phyloP scores from a whole-genome alignment of 2,797 vertebrate species.

The Otolemur crassicaudatus region DNA sequence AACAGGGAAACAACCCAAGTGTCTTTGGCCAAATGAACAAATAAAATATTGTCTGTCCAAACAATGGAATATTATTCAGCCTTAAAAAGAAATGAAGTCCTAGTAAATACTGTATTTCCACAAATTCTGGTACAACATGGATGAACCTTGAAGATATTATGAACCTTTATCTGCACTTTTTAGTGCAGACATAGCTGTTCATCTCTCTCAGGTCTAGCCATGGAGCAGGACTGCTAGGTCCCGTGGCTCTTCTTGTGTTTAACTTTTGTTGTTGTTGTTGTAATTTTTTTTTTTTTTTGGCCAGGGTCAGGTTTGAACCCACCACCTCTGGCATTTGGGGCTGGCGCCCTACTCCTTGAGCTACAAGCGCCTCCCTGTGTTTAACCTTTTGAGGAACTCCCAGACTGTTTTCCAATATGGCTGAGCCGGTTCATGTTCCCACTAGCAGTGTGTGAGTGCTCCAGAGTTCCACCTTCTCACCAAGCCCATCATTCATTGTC shows the following conservation, averaged over 20 bases:
- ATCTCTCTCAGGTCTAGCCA: fast-evolving
- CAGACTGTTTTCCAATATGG: neutral
- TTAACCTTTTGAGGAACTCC: neutral
- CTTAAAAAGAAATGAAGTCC: fast-evolving
- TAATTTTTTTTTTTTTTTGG: too few species aligned
- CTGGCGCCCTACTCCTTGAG: too few species aligned
- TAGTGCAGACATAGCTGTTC: fast-evolving
- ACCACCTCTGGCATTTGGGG: too few species aligned
- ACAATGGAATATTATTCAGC: fast-evolving
- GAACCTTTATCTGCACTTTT: fast-evolving
- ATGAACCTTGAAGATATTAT: neutral
- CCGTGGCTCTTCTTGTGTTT: fast-evolving
- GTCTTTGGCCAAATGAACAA: fast-evolving
- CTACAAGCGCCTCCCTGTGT: too few species aligned
- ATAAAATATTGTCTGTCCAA: fast-evolving
- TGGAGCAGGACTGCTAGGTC: fast-evolving
- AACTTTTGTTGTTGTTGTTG: too few species aligned
- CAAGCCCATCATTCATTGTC: too few species aligned
- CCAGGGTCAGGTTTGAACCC: too few species aligned
- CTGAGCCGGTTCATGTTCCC: fast-evolving
- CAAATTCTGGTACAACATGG: neutral
- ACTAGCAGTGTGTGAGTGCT: fast-evolving
- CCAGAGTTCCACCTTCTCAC: too few species aligned
- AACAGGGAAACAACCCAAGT: fast-evolving
- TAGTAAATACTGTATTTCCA: fast-evolving